Percentiles rank a stretch among this genome's conserved stretches.
Evolutionary conservation across 2,113 vertebrate genomes (phyloP).

Genomic region (Hippopotamus amphibius): DNA sequence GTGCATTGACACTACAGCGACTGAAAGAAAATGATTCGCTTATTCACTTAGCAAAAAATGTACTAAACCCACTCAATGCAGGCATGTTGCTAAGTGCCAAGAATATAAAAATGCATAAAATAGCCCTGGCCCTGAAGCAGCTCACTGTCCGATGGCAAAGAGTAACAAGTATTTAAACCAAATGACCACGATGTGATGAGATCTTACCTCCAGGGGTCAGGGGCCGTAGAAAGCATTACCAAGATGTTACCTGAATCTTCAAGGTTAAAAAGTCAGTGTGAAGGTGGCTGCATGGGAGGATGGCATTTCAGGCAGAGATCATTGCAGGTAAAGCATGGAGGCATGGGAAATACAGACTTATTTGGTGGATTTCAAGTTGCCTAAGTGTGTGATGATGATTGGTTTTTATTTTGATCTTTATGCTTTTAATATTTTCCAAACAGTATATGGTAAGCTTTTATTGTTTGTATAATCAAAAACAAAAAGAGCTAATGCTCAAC

Average conservation of each 20-base stretch:
- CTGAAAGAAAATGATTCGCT: background rate
- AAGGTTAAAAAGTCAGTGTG: background rate
- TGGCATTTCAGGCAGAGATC: background rate
- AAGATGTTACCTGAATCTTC: background rate
- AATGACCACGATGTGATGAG: background rate
- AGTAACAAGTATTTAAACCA: background rate
- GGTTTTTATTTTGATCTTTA: slow-evolving; percentile 8
- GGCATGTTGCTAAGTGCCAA: background rate
- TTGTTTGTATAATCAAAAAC: background rate
- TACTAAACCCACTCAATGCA: background rate
- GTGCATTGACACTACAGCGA: background rate
- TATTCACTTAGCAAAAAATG: background rate
- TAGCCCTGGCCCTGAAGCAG: background rate
- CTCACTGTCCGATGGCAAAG: background rate
- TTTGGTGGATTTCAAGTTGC: background rate
- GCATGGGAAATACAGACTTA: background rate
- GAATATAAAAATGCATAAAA: background rate
- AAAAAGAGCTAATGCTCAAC: background rate
- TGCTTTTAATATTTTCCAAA: background rate
- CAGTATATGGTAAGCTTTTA: background rate
- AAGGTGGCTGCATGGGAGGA: background rate
- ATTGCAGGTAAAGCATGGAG: background rate
- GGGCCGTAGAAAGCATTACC: background rate
- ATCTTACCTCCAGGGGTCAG: background rate
- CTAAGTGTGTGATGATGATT: background rate